phyloP scores from a whole-genome alignment of 2,797 vertebrate species.

The Hapalemur alaotrensis region DNA sequence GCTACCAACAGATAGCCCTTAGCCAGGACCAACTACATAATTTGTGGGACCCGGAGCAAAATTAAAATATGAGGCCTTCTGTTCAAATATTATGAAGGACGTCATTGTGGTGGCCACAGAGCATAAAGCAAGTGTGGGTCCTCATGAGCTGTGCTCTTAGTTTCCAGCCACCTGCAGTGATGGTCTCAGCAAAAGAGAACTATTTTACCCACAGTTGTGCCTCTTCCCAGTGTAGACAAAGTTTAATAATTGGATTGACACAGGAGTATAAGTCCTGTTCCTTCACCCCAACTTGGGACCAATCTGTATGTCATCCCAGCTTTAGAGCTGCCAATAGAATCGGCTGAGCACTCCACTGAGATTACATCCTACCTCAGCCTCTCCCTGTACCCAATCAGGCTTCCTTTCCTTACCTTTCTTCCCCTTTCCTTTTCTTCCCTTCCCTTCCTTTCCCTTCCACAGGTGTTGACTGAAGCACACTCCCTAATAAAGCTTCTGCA shows the following conservation, averaged over 20 bases:
- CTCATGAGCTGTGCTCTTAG: too few species aligned
- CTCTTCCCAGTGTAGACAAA: not conserved
- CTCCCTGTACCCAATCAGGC: not conserved
- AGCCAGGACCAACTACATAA: not conserved
- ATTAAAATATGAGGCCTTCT: not conserved
- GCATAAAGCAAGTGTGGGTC: not conserved
- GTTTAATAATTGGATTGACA: not conserved
- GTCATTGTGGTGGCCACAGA: not conserved
- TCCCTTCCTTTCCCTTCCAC: not conserved
- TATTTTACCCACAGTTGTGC: not conserved
- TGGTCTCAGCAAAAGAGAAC: not conserved
- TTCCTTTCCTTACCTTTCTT: not conserved
- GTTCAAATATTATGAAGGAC: not conserved
- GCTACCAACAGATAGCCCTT: not conserved
- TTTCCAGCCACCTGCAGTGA: not conserved
- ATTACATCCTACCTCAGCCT: not conserved
- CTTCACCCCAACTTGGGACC: not conserved
- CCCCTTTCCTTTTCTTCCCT: not conserved
- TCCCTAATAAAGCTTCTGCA: not conserved
- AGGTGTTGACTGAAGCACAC: not conserved
- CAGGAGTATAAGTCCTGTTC: not conserved
- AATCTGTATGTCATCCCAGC: not conserved
- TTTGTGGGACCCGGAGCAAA: not conserved
- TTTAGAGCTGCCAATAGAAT: not conserved
- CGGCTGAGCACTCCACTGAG: not conserved